phyloP scores from a whole-genome alignment of 2,888 invertebrate genomes.

The Cremastinae sp. region DNA sequence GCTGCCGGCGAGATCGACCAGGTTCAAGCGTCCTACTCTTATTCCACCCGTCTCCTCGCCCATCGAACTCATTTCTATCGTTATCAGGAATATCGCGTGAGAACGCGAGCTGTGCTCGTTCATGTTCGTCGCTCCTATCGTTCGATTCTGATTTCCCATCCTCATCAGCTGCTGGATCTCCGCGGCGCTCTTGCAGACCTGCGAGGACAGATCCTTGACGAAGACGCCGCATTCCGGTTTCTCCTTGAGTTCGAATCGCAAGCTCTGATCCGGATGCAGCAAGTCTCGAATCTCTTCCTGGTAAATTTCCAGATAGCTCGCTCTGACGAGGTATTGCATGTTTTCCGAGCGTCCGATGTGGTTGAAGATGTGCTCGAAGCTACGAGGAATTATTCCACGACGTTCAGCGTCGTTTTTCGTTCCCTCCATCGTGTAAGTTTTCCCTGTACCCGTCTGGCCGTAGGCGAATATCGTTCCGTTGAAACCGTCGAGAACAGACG shows the following conservation, averaged over 20 bases:
- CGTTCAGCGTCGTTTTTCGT: slow-evolving; percentile 84
- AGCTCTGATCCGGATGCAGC: slow-evolving; percentile 85
- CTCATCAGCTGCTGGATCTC: slow-evolving; percentile 98
- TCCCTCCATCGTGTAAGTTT: slow-evolving; percentile 90
- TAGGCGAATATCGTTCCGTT: slow-evolving; percentile 99
- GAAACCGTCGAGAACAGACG: slow-evolving; percentile 97
- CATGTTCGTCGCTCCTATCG: slow-evolving; percentile 98
- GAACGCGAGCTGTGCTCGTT: slow-evolving; percentile 99
- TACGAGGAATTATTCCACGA: slow-evolving; percentile 95
- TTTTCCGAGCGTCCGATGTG: slow-evolving; percentile 96
- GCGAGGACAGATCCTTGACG: slow-evolving; percentile 96
- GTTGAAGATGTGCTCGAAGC: slow-evolving; percentile 98
- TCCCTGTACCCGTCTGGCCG: slow-evolving; percentile 99
- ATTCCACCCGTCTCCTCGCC: slow-evolving; percentile 82
- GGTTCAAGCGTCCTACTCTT: slow-evolving; percentile 95
- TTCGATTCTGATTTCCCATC: slow-evolving; percentile 95
- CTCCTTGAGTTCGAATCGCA: slow-evolving; percentile 88
- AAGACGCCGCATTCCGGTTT: slow-evolving; percentile 93
- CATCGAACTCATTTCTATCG: slow-evolving; percentile 94
- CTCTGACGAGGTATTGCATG: slow-evolving; percentile 96
- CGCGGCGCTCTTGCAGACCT: slow-evolving; percentile 95
- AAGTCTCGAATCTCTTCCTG: slow-evolving; percentile 92
- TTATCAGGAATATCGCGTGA: slow-evolving; percentile 99
- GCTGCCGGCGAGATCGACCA: slow-evolving; percentile 98
- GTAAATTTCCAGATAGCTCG: slow-evolving; percentile 98